Evolutionary conservation across 2,797 vertebrate genomes (phyloP).

Genomic region (Rhinogobio ventralis): DNA sequence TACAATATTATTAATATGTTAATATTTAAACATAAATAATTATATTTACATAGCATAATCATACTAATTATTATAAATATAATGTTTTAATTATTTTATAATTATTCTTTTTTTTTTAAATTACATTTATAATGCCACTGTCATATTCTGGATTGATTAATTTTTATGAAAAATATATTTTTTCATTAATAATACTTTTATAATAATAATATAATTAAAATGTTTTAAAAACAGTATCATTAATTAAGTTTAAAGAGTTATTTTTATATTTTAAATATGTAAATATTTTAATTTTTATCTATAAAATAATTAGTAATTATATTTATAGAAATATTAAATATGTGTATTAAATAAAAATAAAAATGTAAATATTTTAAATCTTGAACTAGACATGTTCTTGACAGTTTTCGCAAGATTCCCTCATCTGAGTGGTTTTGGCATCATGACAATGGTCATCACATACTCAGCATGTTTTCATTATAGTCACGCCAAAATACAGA

Average conservation of each 20-base stretch:
- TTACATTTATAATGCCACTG: background rate
- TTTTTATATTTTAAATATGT: background rate
- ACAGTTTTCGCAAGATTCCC: background rate
- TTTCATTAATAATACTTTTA: background rate
- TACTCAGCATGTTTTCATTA: slow-evolving; percentile 6
- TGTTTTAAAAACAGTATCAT: background rate
- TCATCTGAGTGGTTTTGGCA: background rate
- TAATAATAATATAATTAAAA: background rate
- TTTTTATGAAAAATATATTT: background rate
- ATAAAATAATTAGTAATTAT: background rate
- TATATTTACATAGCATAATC: background rate
- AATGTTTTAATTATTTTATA: background rate
- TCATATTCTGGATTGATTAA: background rate
- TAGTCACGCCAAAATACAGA: background rate
- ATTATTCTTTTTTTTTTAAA: background rate
- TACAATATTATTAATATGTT: background rate
- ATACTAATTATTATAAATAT: background rate
- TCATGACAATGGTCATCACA: background rate
- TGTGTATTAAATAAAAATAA: background rate
- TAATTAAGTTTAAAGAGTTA: background rate
- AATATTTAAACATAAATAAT: background rate
- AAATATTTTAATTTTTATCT: background rate
- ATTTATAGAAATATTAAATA: background rate
- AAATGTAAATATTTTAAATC: background rate
- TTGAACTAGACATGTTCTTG: background rate